Evolutionary conservation across 2,113 vertebrate genomes (phyloP).

Genomic region (Coptodon bakossiorum): DNA sequence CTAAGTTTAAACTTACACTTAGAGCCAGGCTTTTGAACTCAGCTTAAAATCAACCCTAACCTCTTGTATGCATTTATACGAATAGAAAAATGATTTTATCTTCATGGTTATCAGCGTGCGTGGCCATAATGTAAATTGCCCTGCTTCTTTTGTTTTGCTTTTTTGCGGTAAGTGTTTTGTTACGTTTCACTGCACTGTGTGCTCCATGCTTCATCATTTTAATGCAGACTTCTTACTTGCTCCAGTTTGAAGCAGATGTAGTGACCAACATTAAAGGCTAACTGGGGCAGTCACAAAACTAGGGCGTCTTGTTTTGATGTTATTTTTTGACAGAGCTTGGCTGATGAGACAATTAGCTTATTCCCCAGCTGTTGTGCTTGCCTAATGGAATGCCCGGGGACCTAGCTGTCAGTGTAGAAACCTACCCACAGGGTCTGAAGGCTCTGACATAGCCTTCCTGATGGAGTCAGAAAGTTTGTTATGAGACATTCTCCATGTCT

Average conservation of each 20-base stretch:
- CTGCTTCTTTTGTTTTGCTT: neutral
- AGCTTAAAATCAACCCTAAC: neutral
- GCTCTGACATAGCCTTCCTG: slow-evolving; percentile 11
- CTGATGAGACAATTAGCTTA: slow-evolving; percentile 38
- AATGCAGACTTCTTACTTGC: neutral
- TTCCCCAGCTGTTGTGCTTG: slow-evolving; percentile 58
- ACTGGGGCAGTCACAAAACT: slow-evolving; percentile 10
- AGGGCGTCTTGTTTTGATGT: slow-evolving; percentile 16
- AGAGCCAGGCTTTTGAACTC: neutral
- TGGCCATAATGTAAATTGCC: neutral
- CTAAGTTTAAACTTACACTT: neutral
- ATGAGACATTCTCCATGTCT: slow-evolving; percentile 28
- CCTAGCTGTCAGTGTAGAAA: slow-evolving; percentile 52
- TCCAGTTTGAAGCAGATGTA: neutral
- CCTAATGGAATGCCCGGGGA: slow-evolving; percentile 47
- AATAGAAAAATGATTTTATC: neutral
- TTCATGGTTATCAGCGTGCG: neutral
- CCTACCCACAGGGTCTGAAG: slow-evolving; percentile 9
- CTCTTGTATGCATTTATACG: neutral
- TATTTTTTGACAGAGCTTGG: slow-evolving; percentile 7
- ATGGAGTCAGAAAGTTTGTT: slow-evolving; percentile 37
- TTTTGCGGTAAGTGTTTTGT: neutral
- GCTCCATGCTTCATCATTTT: neutral
- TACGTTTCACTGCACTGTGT: neutral
- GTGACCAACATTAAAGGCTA: neutral